phyloP scores from a whole-genome alignment of 64 coral and sea anemone genomes.

The Dendronephthya gigantea region DNA sequence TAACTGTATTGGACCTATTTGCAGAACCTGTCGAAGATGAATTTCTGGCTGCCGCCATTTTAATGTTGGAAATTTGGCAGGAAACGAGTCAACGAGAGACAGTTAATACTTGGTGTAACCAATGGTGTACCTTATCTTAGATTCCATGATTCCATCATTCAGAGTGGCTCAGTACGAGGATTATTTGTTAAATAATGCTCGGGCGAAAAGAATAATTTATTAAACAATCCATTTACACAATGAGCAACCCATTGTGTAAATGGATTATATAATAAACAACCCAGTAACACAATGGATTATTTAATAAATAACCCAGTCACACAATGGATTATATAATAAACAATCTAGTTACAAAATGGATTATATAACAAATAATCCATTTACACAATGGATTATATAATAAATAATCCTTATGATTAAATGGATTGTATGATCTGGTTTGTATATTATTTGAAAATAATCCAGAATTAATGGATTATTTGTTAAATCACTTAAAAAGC shows the following conservation, averaged over 20 bases:
- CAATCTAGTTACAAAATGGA: not conserved
- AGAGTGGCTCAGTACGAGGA: not conserved
- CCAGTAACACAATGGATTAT: not conserved
- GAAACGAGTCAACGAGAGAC: too few species aligned
- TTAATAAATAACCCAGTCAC: not conserved
- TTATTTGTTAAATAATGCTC: not conserved
- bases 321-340: not conserved
- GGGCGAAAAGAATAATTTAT: not conserved
- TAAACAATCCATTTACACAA: not conserved
- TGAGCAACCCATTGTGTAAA: not conserved
- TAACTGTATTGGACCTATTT: not conserved
- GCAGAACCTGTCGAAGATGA: too few species aligned
- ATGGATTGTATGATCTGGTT: not conserved
- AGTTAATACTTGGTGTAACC: not conserved
- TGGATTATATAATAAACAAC: not conserved
- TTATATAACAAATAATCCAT: not conserved
- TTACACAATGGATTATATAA: not conserved
- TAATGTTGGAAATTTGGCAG: not conserved
- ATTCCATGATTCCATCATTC: not conserved
- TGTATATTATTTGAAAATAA: not conserved
- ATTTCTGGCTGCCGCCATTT: too few species aligned
- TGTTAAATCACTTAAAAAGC: not conserved
- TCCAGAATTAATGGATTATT: not conserved
- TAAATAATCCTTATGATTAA: not conserved
- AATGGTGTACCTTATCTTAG: not conserved